A percentile compares a stretch with the other conserved stretches of the same genome.
Evolutionary conservation across 1,140 invertebrate species (phyloP).

Genomic region (Lysiphlebus fabarum): DNA sequence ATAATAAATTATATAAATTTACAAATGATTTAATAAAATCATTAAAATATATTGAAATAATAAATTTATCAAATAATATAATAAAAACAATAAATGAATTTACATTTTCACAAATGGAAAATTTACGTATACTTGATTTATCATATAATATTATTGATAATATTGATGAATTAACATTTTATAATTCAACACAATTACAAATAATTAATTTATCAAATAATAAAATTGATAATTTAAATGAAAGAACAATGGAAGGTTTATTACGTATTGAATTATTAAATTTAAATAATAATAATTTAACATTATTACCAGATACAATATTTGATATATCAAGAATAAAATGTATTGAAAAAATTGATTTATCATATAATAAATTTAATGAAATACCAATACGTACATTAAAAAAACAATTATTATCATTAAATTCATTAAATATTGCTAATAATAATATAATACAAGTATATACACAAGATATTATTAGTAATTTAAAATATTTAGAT

Average conservation of each 20-base stretch:
- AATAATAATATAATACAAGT: slow-evolving; percentile 74
- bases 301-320: slow-evolving; percentile 75
- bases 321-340: slow-evolving; percentile 76
- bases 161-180: slow-evolving; percentile 81
- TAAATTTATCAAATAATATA: slow-evolving; percentile 75
- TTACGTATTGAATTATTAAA: slow-evolving; percentile 72
- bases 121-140: slow-evolving; percentile 67
- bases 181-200: slow-evolving; percentile 86
- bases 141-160: slow-evolving; percentile 73
- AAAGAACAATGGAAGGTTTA: slow-evolving; percentile 79
- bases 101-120: slow-evolving; percentile 76
- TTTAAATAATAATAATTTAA: slow-evolving; percentile 74
- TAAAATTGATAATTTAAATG: slow-evolving; percentile 70
- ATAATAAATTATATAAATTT: slow-evolving; percentile 79
- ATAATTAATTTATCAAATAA: slow-evolving; percentile 74
- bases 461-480: slow-evolving; percentile 79
- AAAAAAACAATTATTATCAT: slow-evolving; percentile 78
- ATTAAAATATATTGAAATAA: slow-evolving; percentile 68
- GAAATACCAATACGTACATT: slow-evolving; percentile 74
- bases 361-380: slow-evolving; percentile 74
- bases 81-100: slow-evolving; percentile 76
- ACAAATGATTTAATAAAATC: slow-evolving; percentile 74
- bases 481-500: slow-evolving; percentile 83
- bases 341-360: slow-evolving; percentile 77
- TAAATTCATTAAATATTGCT: slow-evolving; percentile 75